A percentile compares a stretch with the other conserved stretches of the same genome.
Evolutionary conservation across 2,888 invertebrate genomes (phyloP).

Genomic region (Dyspetes luteomarginatus): DNA sequence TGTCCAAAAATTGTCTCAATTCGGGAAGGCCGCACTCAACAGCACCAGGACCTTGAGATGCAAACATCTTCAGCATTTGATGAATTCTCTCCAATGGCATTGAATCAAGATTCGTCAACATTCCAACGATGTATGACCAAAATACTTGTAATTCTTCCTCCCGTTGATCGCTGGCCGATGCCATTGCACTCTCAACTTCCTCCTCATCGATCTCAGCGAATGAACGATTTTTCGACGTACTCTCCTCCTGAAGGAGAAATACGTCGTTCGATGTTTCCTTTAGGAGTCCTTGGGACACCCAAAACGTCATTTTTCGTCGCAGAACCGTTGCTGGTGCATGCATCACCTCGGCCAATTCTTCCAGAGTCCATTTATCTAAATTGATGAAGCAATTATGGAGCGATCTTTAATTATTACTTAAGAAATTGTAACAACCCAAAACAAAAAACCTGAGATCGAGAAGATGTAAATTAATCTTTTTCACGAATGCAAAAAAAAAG

Average conservation of each 20-base stretch:
- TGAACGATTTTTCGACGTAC: constrained; percentile 85
- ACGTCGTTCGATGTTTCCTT: constrained; percentile 90
- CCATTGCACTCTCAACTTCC: constrained; percentile 96
- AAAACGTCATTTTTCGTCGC: constrained; percentile 94
- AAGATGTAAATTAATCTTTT: constrained; percentile 5
- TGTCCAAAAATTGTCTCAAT: constrained; percentile 94
- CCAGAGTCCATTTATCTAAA: constrained; percentile 92
- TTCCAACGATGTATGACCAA: constrained; percentile 98
- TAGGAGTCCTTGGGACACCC: constrained; percentile 96
- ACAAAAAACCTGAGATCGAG: constrained; percentile 17
- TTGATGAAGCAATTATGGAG: constrained; percentile 59
- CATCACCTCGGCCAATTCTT: constrained; percentile 93
- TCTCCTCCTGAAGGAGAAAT: constrained; percentile 90
- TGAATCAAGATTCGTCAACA: constrained; percentile 97
- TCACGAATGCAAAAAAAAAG: constrained; percentile 16
- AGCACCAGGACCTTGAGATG: constrained; percentile 94
- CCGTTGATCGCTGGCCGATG: constrained; percentile 96
- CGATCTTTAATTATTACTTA: too few species aligned
- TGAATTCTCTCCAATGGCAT: constrained; percentile 96
- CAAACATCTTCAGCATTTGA: constrained; percentile 98
- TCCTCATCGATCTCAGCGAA: constrained; percentile 91
- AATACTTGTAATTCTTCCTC: constrained; percentile 97
- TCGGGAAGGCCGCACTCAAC: constrained; percentile 95
- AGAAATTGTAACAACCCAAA: not conserved
- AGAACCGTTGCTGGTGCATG: constrained; percentile 94